A percentile compares a stretch with the other conserved stretches of the same genome.
Conservation (phyloP, 2,888 invertebrate species). For the Electrophaes corylata region DNA sequence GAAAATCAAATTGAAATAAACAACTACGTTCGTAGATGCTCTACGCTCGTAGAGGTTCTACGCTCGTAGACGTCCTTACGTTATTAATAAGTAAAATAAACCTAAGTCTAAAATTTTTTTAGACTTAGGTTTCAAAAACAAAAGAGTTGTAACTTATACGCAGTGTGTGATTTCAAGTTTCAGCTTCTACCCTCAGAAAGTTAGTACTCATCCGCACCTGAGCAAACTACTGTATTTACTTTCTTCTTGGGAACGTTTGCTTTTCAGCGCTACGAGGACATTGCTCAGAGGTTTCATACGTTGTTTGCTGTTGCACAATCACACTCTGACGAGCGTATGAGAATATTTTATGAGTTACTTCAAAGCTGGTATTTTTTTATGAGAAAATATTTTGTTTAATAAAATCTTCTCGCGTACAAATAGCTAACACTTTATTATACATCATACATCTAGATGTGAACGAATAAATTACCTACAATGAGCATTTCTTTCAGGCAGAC, state of each 20-base stretch:
- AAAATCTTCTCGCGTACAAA: neutral
- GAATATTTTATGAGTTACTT: constrained; percentile 23
- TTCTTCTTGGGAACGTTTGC: constrained; percentile 38
- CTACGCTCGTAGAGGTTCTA: constrained; percentile 15
- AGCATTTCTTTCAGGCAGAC: too few relatives aligned
- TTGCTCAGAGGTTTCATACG: constrained; percentile 30
- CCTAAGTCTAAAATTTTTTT: too few relatives aligned
- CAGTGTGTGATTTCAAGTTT: constrained; percentile 20
- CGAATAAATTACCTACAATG: too few relatives aligned
- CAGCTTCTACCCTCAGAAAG: constrained; percentile 44
- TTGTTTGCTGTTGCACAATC: constrained; percentile 29
- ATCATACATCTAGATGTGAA: too few relatives aligned
- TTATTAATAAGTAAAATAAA: too few relatives aligned
- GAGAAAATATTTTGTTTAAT: constrained; percentile 4
- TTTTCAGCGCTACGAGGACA: constrained; percentile 34
- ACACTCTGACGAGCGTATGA: constrained; percentile 22
- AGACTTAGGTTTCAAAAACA: neutral
- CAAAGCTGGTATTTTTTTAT: neutral
- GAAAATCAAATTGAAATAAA: neutral
- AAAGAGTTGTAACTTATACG: neutral
- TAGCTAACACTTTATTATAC: too few relatives aligned
- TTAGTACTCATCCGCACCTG: constrained; percentile 55
- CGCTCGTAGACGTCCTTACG: constrained; percentile 5
- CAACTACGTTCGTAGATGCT: constrained; percentile 1
- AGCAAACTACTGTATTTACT: constrained; percentile 52